phyloP scores from a whole-genome alignment of 2,113 vertebrate genomes.

The Perognathus longimembris region DNA sequence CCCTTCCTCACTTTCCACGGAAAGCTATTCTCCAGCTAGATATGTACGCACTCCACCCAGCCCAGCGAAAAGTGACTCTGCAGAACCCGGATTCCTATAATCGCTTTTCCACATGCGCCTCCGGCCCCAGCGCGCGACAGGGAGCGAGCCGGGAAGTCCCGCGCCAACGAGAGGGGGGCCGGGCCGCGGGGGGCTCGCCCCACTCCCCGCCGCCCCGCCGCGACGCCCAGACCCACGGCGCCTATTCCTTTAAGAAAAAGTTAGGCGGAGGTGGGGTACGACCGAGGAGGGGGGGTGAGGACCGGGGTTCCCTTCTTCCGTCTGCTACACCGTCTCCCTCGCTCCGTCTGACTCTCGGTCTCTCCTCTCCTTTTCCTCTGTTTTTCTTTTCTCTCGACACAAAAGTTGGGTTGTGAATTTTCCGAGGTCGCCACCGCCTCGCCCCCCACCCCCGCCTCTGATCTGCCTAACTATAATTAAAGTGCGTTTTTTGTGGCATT shows the following conservation, averaged over 20 bases:
- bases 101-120: constrained; percentile 81
- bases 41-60: constrained; percentile 62
- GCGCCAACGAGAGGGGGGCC: constrained; percentile 38
- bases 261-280: constrained; percentile 61
- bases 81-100: constrained; percentile 70
- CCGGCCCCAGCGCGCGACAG: constrained; percentile 61
- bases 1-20: constrained; percentile 33
- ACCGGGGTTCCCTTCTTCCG: constrained; percentile 62
- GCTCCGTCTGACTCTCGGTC: constrained; percentile 54
- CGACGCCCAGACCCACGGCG: not conserved
- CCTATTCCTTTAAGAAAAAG: constrained; percentile 74
- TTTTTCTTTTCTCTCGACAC: constrained; percentile 81
- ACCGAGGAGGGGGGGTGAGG: not conserved
- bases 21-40: constrained; percentile 63
- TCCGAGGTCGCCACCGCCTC: constrained; percentile 87
- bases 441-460: constrained; percentile 88
- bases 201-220: not conserved
- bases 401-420: constrained; percentile 86
- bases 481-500: constrained; percentile 97
- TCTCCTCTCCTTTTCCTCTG: constrained; percentile 73
- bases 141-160: constrained; percentile 41
- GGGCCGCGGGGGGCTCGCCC: not conserved
- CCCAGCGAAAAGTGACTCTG: constrained; percentile 77
- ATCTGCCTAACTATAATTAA: constrained; percentile 99
- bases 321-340: constrained; percentile 35